phyloP scores from a whole-genome alignment of 2,113 vertebrate genomes.

The Tenebrosternarchus preto region DNA sequence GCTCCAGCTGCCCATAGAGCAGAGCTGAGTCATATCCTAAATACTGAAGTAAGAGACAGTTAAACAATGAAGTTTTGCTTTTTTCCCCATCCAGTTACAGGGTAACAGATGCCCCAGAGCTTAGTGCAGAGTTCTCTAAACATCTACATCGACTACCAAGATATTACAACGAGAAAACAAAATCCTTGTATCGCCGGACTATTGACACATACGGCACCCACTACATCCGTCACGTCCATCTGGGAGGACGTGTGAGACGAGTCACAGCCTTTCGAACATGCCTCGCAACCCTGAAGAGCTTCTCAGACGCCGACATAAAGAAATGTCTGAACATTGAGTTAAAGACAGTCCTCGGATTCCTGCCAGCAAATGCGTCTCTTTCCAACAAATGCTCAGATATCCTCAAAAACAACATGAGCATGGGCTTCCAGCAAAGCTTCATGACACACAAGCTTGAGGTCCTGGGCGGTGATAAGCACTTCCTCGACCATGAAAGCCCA shows the following conservation, averaged over 20 bases:
- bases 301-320: slow-evolving; percentile 70
- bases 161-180: slow-evolving; percentile 56
- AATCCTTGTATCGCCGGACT: slow-evolving; percentile 65
- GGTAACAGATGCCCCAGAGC: slow-evolving; percentile 69
- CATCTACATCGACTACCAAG: slow-evolving; percentile 70
- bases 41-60: background rate
- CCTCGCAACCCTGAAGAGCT: slow-evolving; percentile 72
- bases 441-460: slow-evolving; percentile 74
- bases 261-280: slow-evolving; percentile 78
- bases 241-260: slow-evolving; percentile 74
- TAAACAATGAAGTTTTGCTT: slow-evolving; percentile 19
- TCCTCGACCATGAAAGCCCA: slow-evolving; percentile 69
- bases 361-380: slow-evolving; percentile 65
- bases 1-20: background rate
- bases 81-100: slow-evolving; percentile 72
- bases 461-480: slow-evolving; percentile 71
- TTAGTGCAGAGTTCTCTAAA: slow-evolving; percentile 73
- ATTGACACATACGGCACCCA: slow-evolving; percentile 80
- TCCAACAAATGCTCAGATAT: slow-evolving; percentile 69
- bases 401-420: slow-evolving; percentile 70
- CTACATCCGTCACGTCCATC: slow-evolving; percentile 76
- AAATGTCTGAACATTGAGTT: slow-evolving; percentile 75
- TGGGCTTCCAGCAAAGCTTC: slow-evolving; percentile 76
- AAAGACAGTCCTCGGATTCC: slow-evolving; percentile 68
- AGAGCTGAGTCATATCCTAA: background rate